Percentiles rank a stretch among this genome's conserved stretches.
Conservation (phyloP, 2,888 invertebrate species). For the Folsomia candida region DNA sequence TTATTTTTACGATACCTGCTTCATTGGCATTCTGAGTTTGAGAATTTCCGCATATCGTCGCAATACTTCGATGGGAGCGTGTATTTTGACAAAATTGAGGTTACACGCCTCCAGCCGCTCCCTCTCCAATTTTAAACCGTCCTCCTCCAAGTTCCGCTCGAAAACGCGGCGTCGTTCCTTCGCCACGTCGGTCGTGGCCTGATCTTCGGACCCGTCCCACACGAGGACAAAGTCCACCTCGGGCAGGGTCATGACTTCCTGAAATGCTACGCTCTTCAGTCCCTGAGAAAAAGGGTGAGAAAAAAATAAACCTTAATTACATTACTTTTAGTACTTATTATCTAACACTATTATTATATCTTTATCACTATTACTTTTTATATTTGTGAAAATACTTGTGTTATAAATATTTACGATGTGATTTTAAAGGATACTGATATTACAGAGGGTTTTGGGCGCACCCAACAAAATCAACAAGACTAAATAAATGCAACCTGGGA, state of each 20-base stretch:
- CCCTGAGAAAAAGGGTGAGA: slow-evolving; percentile 16
- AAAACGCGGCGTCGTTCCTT: slow-evolving; percentile 61
- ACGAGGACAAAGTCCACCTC: slow-evolving; percentile 58
- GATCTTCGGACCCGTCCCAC: slow-evolving; percentile 64
- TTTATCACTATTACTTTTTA: no score
- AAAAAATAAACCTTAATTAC: neutral
- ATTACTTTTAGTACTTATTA: no score
- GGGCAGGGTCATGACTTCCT: slow-evolving; percentile 45
- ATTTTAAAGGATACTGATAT: no score
- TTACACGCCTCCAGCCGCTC: slow-evolving; percentile 66
- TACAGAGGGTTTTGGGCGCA: no score
- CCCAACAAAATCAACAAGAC: no score
- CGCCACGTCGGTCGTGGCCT: slow-evolving; percentile 55
- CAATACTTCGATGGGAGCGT: slow-evolving; percentile 78
- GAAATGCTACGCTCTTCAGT: slow-evolving; percentile 46
- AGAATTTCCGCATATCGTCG: slow-evolving; percentile 86
- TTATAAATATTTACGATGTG: no score
- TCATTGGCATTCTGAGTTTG: slow-evolving; percentile 91
- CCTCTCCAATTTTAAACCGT: slow-evolving; percentile 72
- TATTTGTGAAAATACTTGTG: no score
- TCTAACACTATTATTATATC: no score
- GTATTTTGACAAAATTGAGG: slow-evolving; percentile 81
- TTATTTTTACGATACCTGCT: slow-evolving; percentile 62
- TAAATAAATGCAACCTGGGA: no score
- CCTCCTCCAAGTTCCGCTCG: slow-evolving; percentile 68